These are phyloP conservation scores for Thereva unica DNA, from an alignment of 2,888 invertebrate genomes.

Conservation along the genomic window DNA sequence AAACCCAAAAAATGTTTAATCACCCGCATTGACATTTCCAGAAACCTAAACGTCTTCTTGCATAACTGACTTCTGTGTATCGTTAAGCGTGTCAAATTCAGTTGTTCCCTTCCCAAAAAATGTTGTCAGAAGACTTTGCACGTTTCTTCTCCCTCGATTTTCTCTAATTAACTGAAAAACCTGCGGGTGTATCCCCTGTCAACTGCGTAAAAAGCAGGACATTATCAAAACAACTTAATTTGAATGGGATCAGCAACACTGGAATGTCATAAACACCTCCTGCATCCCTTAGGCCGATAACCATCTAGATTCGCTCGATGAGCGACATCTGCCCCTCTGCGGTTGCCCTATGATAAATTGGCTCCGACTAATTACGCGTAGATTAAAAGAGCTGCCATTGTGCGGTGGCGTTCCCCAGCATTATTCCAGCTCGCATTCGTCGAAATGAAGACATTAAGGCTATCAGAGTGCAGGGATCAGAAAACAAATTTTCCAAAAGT, in stretches of 20 bases:
- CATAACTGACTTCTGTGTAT: no score
- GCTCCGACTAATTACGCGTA: slow-evolving; percentile 40
- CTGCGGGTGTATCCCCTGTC: background rate
- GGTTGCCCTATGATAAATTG: slow-evolving; percentile 36
- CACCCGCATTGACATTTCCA: no score
- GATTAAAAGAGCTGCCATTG: slow-evolving; percentile 38
- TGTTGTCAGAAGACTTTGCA: no score
- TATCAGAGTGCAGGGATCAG: slow-evolving; percentile 20
- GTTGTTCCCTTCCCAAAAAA: no score
- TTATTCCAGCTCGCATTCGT: background rate
- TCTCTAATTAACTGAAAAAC: slow-evolving; percentile 17
- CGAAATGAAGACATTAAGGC: slow-evolving; percentile 30
- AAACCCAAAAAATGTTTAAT: no score
- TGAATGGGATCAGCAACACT: slow-evolving; percentile 66
- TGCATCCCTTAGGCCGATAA: slow-evolving; percentile 12
- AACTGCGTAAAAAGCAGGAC: slow-evolving; percentile 15
- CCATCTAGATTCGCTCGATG: background rate
- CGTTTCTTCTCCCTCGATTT: background rate
- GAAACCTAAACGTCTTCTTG: no score
- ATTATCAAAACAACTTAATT: slow-evolving; percentile 64
- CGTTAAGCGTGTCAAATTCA: no score
- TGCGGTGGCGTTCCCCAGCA: background rate
- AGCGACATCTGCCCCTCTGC: slow-evolving; percentile 35
- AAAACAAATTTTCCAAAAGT: slow-evolving; percentile 38
- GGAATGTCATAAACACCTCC: slow-evolving; percentile 61